These are phyloP conservation scores for Folsomia manolachei DNA, from an alignment of 2,888 invertebrate species.

Conservation along the genomic window DNA sequence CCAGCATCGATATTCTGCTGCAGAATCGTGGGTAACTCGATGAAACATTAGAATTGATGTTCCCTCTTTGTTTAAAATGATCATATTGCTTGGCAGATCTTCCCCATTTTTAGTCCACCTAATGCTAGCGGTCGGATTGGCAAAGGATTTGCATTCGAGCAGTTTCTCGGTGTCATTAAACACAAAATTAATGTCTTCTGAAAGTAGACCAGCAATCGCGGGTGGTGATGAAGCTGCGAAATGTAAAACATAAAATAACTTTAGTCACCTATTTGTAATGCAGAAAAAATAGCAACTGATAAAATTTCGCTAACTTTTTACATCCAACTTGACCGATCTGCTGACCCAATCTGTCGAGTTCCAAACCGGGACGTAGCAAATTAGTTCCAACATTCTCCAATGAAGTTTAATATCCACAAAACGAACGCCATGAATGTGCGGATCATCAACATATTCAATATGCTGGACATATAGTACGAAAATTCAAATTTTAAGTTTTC, in stretches of 20 bases:
- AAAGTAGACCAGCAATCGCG: slow-evolving; percentile 1
- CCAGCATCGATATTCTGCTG: slow-evolving; percentile 28
- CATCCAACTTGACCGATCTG: slow-evolving; percentile 14
- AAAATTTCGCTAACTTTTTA: slow-evolving; percentile 11
- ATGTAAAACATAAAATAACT: too few species aligned
- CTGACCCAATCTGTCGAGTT: slow-evolving; percentile 37
- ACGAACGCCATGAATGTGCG: slow-evolving; percentile 8
- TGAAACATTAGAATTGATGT: slow-evolving; percentile 33
- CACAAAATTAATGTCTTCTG: slow-evolving; percentile 7
- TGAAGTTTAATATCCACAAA: slow-evolving; percentile 10
- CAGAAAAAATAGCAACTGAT: not conserved
- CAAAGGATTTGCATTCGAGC: slow-evolving; percentile 21
- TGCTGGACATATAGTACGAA: too few species aligned
- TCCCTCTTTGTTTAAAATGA: slow-evolving; percentile 35
- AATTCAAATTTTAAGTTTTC: not conserved
- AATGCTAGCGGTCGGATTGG: slow-evolving; percentile 6
- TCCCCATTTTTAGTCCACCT: slow-evolving; percentile 21
- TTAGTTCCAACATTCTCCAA: slow-evolving; percentile 29
- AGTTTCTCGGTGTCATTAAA: slow-evolving; percentile 27
- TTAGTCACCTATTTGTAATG: not conserved
- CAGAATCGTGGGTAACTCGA: slow-evolving; percentile 27
- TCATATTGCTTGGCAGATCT: slow-evolving; percentile 30
- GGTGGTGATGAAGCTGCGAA: slow-evolving; percentile 13
- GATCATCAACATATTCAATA: slow-evolving; percentile 17
- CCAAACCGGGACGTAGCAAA: slow-evolving; percentile 42